These are phyloP conservation scores for Esox niger DNA, from an alignment of 2,113 vertebrate genomes.

Conservation along the genomic window DNA sequence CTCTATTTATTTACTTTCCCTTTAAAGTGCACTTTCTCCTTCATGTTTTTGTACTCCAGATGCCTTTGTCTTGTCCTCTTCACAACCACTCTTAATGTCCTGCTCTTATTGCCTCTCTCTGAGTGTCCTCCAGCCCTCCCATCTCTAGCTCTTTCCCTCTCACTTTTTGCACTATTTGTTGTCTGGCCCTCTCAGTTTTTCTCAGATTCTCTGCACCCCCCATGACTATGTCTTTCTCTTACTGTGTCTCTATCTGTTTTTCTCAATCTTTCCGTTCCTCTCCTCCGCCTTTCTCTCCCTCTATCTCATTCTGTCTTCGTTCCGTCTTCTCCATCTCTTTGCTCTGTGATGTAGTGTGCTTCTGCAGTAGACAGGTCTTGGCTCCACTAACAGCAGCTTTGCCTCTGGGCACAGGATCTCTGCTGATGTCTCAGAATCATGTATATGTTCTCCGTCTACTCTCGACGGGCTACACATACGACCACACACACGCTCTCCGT, in stretches of 20 bases:
- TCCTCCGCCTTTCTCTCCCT: not conserved
- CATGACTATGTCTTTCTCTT: not conserved
- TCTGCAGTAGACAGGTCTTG: not conserved
- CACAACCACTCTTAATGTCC: not conserved
- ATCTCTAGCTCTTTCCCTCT: not conserved
- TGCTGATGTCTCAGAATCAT: conserved; percentile 1
- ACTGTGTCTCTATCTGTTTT: not conserved
- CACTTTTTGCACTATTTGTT: too few relatives aligned
- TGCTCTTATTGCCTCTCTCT: not conserved
- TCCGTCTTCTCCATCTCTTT: not conserved
- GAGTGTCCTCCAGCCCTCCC: too few relatives aligned
- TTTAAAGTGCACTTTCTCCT: not conserved
- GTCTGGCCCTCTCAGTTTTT: not conserved
- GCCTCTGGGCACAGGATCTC: conserved; percentile 1
- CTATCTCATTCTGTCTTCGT: too few relatives aligned
- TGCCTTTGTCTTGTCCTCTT: not conserved
- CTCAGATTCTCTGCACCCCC: not conserved
- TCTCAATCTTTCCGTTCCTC: not conserved
- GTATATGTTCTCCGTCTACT: not conserved
- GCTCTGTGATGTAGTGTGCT: not conserved
- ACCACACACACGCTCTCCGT: not conserved
- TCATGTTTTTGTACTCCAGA: not conserved
- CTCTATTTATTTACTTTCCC: not conserved
- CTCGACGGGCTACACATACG: not conserved
- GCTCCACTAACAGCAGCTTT: not conserved